Conservation (phyloP, 1,140 invertebrate genomes). For the Lepidurus packardi region DNA sequence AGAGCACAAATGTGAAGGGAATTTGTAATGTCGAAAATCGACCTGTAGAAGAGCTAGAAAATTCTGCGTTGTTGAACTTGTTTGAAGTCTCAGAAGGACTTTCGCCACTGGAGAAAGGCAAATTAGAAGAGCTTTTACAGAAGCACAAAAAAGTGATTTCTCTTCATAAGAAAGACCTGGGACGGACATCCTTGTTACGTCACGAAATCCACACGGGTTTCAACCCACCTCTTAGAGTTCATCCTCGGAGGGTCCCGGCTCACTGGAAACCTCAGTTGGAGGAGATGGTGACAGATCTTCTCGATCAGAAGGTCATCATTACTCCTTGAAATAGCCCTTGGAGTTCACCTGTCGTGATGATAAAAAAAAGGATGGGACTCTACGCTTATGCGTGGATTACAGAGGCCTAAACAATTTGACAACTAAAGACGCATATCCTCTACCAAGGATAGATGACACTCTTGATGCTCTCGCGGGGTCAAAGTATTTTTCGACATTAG, state of each 20-base stretch:
- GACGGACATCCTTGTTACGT: background rate
- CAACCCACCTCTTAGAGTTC: background rate
- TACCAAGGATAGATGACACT: too few species aligned
- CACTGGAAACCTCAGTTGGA: background rate
- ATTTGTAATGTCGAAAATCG: too few species aligned
- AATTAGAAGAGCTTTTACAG: background rate
- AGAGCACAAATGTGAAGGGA: too few species aligned
- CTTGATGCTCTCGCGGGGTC: too few species aligned
- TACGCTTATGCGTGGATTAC: slow-evolving; percentile 51
- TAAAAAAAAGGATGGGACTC: slow-evolving; percentile 50
- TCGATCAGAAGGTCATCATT: slow-evolving; percentile 47
- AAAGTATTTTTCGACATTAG: too few species aligned
- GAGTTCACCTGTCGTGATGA: slow-evolving; percentile 47
- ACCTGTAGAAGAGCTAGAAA: background rate
- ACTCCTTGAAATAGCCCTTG: slow-evolving; percentile 46
- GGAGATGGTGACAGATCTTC: slow-evolving; percentile 31
- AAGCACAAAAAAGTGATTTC: background rate
- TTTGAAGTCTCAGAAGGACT: background rate
- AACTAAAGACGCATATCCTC: slow-evolving; percentile 45
- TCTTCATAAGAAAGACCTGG: background rate
- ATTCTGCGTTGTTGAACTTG: background rate
- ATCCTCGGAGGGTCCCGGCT: background rate
- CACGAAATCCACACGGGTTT: background rate
- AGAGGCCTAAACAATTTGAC: slow-evolving; percentile 45
- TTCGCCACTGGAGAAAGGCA: background rate